Evolutionary conservation across 2,113 vertebrate genomes (phyloP).

Genomic region (Scomber colias): DNA sequence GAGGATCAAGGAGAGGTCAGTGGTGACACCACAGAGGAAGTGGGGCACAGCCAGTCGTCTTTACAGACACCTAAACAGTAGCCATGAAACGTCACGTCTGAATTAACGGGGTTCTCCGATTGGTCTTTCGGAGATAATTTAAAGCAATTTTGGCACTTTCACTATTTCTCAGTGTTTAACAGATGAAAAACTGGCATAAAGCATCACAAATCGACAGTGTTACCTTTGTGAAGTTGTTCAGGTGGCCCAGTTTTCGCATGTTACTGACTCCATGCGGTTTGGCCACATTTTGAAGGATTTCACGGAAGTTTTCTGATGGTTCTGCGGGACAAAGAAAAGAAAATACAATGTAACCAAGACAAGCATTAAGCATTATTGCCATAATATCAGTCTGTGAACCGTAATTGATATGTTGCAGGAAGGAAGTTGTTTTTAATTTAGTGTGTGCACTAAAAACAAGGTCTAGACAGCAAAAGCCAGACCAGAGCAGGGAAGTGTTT

Average conservation of each 20-base stretch:
- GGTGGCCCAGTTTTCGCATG: conserved; percentile 98
- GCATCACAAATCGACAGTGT: conserved; percentile 25
- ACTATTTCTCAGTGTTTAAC: background rate
- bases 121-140: background rate
- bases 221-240: conserved; percentile 99
- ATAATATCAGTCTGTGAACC: conserved; percentile 61
- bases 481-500: conserved; percentile 37
- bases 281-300: conserved; percentile 99
- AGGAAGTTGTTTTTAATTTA: conserved; percentile 61
- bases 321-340: conserved; percentile 83
- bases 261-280: conserved; percentile 97
- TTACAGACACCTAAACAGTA: conserved; percentile 29
- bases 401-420: conserved; percentile 55
- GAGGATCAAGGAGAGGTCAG: conserved; percentile 60
- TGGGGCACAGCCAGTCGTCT: conserved; percentile 9
- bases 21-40: conserved; percentile 38
- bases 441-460: conserved; percentile 72
- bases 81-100: conserved; percentile 11
- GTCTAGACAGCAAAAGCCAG: conserved; percentile 26
- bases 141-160: background rate
- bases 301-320: conserved; percentile 95
- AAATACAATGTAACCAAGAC: conserved; percentile 63
- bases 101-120: background rate
- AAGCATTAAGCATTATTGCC: conserved; percentile 50
- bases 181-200: background rate